Percentiles rank a stretch among this genome's conserved stretches.
phyloP scores from a whole-genome alignment of 2,113 vertebrate species.

The Ptilorrhoa leucosticta region DNA sequence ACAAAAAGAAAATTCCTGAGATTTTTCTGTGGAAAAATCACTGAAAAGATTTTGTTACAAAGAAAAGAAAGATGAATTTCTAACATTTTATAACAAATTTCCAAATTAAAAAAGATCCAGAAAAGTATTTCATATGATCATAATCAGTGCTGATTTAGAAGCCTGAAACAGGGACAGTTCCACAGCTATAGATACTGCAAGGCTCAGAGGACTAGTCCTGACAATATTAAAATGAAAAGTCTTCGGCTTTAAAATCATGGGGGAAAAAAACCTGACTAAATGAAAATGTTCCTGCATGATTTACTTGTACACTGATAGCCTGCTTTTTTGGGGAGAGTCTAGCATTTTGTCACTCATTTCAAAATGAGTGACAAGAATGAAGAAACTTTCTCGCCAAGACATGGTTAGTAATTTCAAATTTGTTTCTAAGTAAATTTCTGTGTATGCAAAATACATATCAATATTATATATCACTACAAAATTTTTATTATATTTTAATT shows the following conservation, averaged over 20 bases:
- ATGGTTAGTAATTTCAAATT: neutral
- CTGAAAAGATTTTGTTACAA: neutral
- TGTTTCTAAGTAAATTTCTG: neutral
- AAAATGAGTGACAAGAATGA: neutral
- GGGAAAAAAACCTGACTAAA: neutral
- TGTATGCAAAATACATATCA: neutral
- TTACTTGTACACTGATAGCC: neutral
- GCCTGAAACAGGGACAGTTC: neutral
- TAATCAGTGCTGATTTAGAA: neutral
- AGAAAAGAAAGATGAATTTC: neutral
- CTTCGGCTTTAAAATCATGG: neutral
- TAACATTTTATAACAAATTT: neutral
- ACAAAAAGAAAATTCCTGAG: neutral
- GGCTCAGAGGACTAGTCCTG: neutral
- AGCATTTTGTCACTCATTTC: neutral
- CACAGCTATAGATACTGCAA: neutral
- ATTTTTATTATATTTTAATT: neutral
- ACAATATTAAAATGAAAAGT: neutral
- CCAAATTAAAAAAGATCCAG: neutral
- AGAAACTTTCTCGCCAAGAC: neutral
- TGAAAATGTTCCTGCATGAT: neutral
- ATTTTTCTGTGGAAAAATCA: neutral
- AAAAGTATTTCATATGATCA: neutral
- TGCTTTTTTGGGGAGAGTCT: neutral
- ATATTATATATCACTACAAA: neutral